Evolutionary conservation across 2,888 invertebrate species (phyloP), one percentile per base, ranked within the genome.

Genomic region (Lepas anatifera): DNA sequence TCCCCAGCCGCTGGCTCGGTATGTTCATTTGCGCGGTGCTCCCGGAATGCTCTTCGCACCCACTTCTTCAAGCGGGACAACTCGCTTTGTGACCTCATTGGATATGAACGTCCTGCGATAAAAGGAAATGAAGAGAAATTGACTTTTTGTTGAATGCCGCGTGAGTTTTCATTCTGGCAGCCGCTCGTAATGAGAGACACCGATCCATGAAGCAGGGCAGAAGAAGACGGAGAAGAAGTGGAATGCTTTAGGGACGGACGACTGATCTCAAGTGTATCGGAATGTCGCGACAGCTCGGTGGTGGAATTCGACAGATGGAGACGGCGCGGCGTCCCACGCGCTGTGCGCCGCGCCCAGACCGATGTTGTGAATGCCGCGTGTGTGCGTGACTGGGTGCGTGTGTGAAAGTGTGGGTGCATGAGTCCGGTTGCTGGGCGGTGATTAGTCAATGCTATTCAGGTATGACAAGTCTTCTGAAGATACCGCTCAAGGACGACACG

Each of bases 81-180:
- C 52, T 52, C 18, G n/a, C 27, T 52, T 52, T 52, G 52, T 52
- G 16, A 32, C 52, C 29, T 52, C 52, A 52, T 52, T 52, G 52
- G 52, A 52, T 52, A 52, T 52, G 52, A 52, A 52, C 52, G 52
- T 52, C 52, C 11, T 4, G 52, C 29, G 52, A 27, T 52, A 32
- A 52, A 52, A 52, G 52, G 29, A 32, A 52, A 52, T 52, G 52
- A 52, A 52, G 52, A 52, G 52, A 52, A 52, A 52, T 52, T 52
- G 52, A 52, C 52, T 52, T 52, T 52, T 52, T 52, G 52, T 52
- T 52, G 52, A 52, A 52, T 52, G 52, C 52, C 32, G 52, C 52
- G 52, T 52, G 52, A 52, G 52, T 52, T 52, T 52, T 52, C 52
- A 32, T 52, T 52, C 52, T 32, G 32, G 29, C 29, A 13, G 18